Evolutionary conservation across 2,113 vertebrate genomes (phyloP), one percentile per base, ranked within the genome.

Genomic region (Reinhardtius hippoglossoides): DNA sequence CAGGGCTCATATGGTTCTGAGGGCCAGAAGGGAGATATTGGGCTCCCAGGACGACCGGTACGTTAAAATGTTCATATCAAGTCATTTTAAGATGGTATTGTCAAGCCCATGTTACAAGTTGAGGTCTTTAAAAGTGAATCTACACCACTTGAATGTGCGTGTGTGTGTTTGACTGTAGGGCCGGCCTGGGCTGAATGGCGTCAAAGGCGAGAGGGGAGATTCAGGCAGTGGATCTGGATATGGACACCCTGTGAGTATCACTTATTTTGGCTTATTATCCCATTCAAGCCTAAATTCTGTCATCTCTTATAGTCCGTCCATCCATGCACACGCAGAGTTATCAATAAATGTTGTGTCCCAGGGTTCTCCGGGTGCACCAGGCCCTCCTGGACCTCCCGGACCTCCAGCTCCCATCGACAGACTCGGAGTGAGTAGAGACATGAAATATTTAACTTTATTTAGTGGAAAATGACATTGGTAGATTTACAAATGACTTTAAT

Each of bases 1-100:
- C 67, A 40, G 98, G 97, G 97, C 54, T 86, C 92, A 0, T 67
- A 87, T 0, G 97, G 97, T 61, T 90, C 91, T 60, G 20, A 85
- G 0, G 97, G 97, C 20, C 83, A 88, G 57, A 99, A 99, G 67
- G 98, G 98, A 77, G 98, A 99, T 88, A 96, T 99, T 0, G 98
- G 97, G 74, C 92, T 99, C 68, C 98, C 98, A 0, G 98, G 98
- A 71, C 93, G 98, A 89, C 96, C 97, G 0, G 98, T 99, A 83
- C 44, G 18, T 16, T 24, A 9, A 3, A 9, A 20, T 50, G 63
- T 63, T 56, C 4, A 61, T 13, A 5, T 27, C 7, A 16, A 16
- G 0, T 18, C 10, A 21, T 5, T 21, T 16, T 16, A 23, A 35
- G 31, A 16, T 57, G 14, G 26, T 16, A 8, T 18, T 24, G 15